Evolutionary conservation across 2,888 invertebrate species (phyloP).

Genomic region (Cosmorhoe ocellata): DNA sequence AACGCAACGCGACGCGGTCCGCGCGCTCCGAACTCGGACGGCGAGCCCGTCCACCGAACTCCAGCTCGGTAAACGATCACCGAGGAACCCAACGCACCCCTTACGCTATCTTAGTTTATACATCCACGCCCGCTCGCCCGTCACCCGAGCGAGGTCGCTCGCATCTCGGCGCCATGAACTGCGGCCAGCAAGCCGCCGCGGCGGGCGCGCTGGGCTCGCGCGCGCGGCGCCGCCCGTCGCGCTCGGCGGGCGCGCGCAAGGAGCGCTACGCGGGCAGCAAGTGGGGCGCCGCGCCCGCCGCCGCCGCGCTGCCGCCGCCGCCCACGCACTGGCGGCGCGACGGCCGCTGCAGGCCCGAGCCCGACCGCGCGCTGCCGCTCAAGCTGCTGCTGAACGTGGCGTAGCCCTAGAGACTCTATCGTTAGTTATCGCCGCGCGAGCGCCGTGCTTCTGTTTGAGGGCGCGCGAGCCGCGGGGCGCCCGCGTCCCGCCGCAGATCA

Average conservation of each 20-base stretch:
- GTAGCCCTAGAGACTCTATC: constrained; percentile 63
- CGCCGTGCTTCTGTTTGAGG: constrained; percentile 62
- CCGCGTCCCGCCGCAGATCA: constrained; percentile 53
- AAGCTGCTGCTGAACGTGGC: constrained; percentile 85
- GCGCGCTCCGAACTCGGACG: constrained; percentile 53
- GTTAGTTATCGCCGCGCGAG: constrained; percentile 63
- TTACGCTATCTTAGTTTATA: neutral
- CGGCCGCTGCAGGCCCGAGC: constrained; percentile 73
- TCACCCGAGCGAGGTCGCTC: constrained; percentile 31
- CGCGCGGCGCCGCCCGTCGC: constrained; percentile 52
- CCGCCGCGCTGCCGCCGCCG: constrained; percentile 89
- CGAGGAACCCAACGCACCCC: constrained; percentile 8
- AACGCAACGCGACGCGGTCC: constrained; percentile 35
- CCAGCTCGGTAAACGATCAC: constrained; percentile 5
- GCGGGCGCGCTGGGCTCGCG: constrained; percentile 38
- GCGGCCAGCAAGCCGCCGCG: constrained; percentile 35
- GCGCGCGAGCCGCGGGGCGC: constrained; percentile 63
- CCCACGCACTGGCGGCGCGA: constrained; percentile 88
- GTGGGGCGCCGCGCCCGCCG: constrained; percentile 91
- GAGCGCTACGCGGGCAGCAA: constrained; percentile 87
- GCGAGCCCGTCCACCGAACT: constrained; percentile 19
- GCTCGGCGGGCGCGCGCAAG: constrained; percentile 50
- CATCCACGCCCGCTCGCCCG: constrained; percentile 4
- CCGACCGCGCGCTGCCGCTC: constrained; percentile 83
- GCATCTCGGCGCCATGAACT: constrained; percentile 49